Conservation (phyloP, 2,113 vertebrate species). For the Amazona guildingii region DNA sequence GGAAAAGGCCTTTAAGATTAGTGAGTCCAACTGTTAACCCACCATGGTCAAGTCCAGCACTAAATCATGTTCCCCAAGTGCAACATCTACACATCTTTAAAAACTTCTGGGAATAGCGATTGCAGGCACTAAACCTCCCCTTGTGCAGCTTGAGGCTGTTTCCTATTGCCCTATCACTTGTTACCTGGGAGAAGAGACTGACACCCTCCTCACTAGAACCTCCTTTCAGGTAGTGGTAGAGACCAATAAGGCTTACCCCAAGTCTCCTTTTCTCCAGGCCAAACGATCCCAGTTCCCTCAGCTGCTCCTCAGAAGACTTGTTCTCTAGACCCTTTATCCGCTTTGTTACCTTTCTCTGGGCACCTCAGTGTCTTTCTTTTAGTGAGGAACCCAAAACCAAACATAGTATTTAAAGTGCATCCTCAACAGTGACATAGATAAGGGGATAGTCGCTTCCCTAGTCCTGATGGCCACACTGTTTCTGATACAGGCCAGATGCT, state of each 20-base stretch:
- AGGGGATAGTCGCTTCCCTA: background rate
- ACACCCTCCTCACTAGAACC: background rate
- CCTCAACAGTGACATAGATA: background rate
- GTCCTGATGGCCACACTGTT: background rate
- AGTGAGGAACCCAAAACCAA: background rate
- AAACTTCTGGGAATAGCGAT: background rate
- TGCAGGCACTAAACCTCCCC: background rate
- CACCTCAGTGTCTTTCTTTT: background rate
- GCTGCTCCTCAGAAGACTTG: background rate
- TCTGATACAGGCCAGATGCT: background rate
- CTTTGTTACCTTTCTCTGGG: background rate
- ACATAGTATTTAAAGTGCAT: background rate
- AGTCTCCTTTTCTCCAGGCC: background rate
- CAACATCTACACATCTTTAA: background rate
- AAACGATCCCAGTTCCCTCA: background rate
- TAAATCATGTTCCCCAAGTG: background rate
- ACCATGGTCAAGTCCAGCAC: background rate
- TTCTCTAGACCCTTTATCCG: background rate
- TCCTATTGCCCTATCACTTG: background rate
- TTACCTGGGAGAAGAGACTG: background rate
- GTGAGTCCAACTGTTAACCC: background rate
- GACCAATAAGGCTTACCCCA: background rate
- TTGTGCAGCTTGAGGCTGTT: background rate
- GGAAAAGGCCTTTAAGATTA: background rate
- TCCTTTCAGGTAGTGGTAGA: background rate